Conservation (phyloP, 2,888 invertebrate genomes). For the Diarsia rubi region DNA sequence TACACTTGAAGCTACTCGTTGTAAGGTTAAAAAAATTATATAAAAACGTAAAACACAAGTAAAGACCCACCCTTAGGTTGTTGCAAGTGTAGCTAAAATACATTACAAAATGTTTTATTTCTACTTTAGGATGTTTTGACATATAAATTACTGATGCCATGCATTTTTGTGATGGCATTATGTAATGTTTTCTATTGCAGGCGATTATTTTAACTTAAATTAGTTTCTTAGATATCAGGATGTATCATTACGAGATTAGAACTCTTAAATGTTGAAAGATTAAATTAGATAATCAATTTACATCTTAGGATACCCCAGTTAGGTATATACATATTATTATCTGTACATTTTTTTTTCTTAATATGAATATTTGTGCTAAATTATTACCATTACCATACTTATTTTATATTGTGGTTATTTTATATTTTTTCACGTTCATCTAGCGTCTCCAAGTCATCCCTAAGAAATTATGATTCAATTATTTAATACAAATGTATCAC, state of each 20-base stretch:
- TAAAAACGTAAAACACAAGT: neutral
- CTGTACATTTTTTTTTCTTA: constrained; percentile 37
- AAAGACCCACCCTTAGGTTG: constrained; percentile 4
- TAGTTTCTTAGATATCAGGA: neutral
- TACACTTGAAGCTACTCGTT: neutral
- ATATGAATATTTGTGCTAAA: constrained; percentile 48
- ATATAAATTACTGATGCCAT: neutral
- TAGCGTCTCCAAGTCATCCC: constrained; percentile 51
- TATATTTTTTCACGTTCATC: constrained; percentile 22
- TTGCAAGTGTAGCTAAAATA: neutral
- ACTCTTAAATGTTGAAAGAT: constrained; percentile 4
- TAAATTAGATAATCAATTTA: constrained; percentile 11
- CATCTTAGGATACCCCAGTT: neutral
- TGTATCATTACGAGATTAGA: neutral
- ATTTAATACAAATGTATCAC: constrained; percentile 65
- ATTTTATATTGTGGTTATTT: constrained; percentile 34
- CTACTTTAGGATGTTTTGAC: neutral
- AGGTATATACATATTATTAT: neutral
- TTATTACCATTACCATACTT: constrained; percentile 39
- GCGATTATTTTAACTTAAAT: neutral
- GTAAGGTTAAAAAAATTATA: neutral
- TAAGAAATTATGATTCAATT: constrained; percentile 58
- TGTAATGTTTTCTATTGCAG: neutral
- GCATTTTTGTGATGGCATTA: neutral
- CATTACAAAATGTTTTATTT: constrained; percentile 15